Evolutionary conservation across 2,888 invertebrate genomes (phyloP), one percentile per base, ranked within the genome.

Genomic region (Hypercompe scribonia): DNA sequence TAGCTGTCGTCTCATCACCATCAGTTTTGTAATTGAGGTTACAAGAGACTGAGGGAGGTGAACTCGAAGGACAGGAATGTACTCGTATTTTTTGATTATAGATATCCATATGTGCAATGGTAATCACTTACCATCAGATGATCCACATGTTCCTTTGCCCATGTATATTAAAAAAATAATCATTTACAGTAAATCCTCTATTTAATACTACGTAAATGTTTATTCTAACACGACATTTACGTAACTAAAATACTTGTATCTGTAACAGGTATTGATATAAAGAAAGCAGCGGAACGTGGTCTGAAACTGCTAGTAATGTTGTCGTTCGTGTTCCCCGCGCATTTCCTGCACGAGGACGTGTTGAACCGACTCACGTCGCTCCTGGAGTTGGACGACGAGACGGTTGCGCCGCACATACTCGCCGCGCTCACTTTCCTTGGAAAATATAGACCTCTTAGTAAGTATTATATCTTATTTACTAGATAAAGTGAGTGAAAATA

Each of bases 311-410:
- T 99, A 10, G 97, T 98, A 91, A 98, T 98, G 96, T 95, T 99
- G 70, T 98, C 99, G 8, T 98, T 98, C 91, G 98, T 99, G 79
- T 99, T 99, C 93, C 98, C 99, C 15, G 97, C 98, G 1, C 99
- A 99, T 92, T 99, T 99, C 95, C 97, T 99, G 77, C 98, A 98
- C 90, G 97, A 97, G 80, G 98, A 98, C 86, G 97, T 99, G 71
- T 95, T 99, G 81, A 96, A 97, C 85, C 97, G 98, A 83, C 95
- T 99, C 72, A 96, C 98, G 72, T 96, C 97, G 70, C 96, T 99
- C 88, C 96, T 99, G 80, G 97, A 97, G 84, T 93, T 98, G 86
- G 98, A 99, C 74, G 98, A 98, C 81, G 98, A 98, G 78, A 96
- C 96, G 85, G 97, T 98, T 13, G 98, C 98, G 71, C 98, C 98